Conservation (phyloP, 30 jellyfish, hydroid and myxozoan genomes). For the Aurelia coerulea region DNA sequence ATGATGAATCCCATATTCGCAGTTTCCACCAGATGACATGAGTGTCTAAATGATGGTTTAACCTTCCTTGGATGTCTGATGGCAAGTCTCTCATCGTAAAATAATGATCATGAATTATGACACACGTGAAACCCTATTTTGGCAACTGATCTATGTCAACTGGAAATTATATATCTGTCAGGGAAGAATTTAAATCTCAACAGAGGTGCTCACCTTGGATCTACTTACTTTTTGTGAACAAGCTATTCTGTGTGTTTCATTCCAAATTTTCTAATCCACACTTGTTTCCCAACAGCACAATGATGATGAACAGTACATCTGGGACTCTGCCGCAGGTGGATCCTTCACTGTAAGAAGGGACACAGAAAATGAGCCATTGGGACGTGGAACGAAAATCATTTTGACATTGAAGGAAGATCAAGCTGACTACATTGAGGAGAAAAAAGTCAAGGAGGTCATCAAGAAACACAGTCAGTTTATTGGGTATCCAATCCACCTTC, state of each 20-base stretch:
- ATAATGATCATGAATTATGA: no score
- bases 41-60: slow-evolving; percentile 82
- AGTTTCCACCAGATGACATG: slow-evolving; percentile 93
- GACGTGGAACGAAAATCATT: slow-evolving; percentile 95
- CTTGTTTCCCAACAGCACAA: slow-evolving; percentile 47
- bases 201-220: neutral
- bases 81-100: slow-evolving; percentile 2
- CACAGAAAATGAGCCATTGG: slow-evolving; percentile 94
- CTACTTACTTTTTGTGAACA: neutral
- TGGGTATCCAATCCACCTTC: slow-evolving; percentile 92
- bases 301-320: slow-evolving; percentile 98
- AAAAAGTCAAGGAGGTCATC: slow-evolving; percentile 86
- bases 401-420: slow-evolving; percentile 96
- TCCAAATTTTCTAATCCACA: no score
- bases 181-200: neutral
- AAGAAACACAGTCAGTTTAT: slow-evolving; percentile 99
- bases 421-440: slow-evolving; percentile 85
- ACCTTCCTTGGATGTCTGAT: slow-evolving; percentile 88
- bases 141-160: no score
- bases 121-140: no score
- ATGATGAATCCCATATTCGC: slow-evolving; percentile 86
- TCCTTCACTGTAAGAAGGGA: slow-evolving; percentile 93
- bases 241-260: no score
- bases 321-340: slow-evolving; percentile 99
- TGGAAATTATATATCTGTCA: neutral